Evolutionary conservation across 1,140 invertebrate genomes (phyloP).

Genomic region (Drosophila ohnishii): DNA sequence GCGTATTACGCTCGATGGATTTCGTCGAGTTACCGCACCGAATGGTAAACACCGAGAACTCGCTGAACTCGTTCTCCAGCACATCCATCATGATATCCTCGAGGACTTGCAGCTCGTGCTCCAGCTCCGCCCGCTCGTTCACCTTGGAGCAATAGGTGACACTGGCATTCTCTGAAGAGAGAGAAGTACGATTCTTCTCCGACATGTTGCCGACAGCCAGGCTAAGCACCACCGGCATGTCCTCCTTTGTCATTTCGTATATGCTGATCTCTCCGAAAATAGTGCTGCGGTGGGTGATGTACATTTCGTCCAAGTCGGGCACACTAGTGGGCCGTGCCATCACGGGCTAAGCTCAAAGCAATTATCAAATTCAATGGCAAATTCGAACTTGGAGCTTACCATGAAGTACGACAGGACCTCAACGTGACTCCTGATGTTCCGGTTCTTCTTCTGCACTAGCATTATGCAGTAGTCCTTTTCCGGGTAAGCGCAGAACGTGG

Average conservation of each 20-base stretch:
- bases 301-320: conserved; percentile 35
- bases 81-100: conserved; percentile 58
- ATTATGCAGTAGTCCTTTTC: conserved; percentile 73
- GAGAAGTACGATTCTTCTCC: fast-evolving
- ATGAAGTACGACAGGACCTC: conserved; percentile 68
- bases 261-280: conserved; percentile 64
- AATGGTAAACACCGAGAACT: conserved; percentile 66
- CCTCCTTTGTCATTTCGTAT: conserved; percentile 37
- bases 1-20: conserved; percentile 45
- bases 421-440: conserved; percentile 4
- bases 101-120: conserved; percentile 34
- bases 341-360: conserved; percentile 34
- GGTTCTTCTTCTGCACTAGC: conserved; percentile 8
- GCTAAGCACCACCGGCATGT: conserved; percentile 8
- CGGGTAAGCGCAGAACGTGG: conserved; percentile 67
- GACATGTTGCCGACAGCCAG: neutral
- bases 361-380: neutral
- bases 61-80: conserved; percentile 42
- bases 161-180: neutral
- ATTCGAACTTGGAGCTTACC: conserved; percentile 15
- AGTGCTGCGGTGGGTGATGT: conserved; percentile 64
- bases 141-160: conserved; percentile 38
- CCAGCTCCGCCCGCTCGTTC: conserved; percentile 19
- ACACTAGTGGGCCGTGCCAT: conserved; percentile 32
- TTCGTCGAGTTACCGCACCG: conserved; percentile 64